Conservation (phyloP, 2,888 invertebrate genomes). For the Candidula unifasciata region DNA sequence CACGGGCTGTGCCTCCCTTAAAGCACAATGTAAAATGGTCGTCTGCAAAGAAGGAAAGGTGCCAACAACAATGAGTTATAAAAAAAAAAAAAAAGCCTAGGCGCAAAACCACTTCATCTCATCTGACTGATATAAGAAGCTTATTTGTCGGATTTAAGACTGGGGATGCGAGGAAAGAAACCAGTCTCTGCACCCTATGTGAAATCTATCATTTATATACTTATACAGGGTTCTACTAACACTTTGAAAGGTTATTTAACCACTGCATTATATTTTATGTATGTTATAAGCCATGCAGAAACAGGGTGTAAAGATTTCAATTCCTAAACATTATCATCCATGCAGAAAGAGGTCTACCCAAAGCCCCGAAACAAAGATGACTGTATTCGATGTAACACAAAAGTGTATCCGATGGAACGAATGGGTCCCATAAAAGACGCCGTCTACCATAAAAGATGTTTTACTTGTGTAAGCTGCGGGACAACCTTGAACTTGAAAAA, state of each 20-base stretch:
- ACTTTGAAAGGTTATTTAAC: not conserved
- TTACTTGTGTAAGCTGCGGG: slow-evolving; percentile 64
- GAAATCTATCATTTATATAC: not conserved
- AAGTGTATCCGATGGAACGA: slow-evolving; percentile 69
- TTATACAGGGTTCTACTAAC: not conserved
- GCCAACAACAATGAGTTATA: no score
- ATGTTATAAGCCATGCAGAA: not conserved
- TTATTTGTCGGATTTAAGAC: no score
- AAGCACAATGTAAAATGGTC: no score
- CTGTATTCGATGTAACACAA: slow-evolving; percentile 65
- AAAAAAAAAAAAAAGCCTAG: no score
- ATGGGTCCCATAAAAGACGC: slow-evolving; percentile 65
- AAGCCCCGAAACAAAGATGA: slow-evolving; percentile 54
- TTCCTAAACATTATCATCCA: not conserved
- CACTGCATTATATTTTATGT: no score
- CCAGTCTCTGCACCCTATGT: not conserved
- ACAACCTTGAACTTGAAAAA: slow-evolving; percentile 64
- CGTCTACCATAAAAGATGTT: slow-evolving; percentile 68
- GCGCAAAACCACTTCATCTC: no score
- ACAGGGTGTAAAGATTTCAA: not conserved
- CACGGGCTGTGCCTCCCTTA: no score
- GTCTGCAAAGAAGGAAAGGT: no score
- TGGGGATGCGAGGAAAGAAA: no score
- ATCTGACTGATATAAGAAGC: no score
- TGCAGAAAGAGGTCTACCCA: slow-evolving; percentile 33